These are phyloP conservation scores for Nemoura dubitans DNA, from an alignment of 2,888 invertebrate species.

Conservation along the genomic window DNA sequence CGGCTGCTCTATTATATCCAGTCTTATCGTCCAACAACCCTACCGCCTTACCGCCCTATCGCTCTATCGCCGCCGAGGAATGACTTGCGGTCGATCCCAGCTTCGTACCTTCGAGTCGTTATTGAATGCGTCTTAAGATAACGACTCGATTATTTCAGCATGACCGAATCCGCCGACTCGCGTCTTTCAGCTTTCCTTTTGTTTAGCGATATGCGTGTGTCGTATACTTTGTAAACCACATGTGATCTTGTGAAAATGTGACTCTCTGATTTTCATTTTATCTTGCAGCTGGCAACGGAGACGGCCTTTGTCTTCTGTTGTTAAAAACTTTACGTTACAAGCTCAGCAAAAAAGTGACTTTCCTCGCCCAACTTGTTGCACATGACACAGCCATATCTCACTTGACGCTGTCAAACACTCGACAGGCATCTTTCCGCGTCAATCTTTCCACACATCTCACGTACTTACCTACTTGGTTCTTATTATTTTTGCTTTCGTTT, in stretches of 20 bases:
- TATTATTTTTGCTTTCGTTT: slow-evolving; percentile 43
- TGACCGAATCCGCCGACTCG: slow-evolving; percentile 36
- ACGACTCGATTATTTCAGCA: slow-evolving; percentile 49
- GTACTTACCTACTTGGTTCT: slow-evolving; percentile 33
- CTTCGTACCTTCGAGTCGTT: slow-evolving; percentile 47
- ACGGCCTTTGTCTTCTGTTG: slow-evolving; percentile 44
- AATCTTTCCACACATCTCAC: not conserved
- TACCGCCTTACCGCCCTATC: not conserved
- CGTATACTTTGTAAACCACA: slow-evolving; percentile 32
- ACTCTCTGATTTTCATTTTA: slow-evolving; percentile 41
- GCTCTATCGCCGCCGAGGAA: slow-evolving; percentile 50
- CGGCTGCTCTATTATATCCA: not conserved
- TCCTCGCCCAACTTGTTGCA: slow-evolving; percentile 43
- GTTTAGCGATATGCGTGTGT: slow-evolving; percentile 42
- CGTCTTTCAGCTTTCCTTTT: slow-evolving; percentile 43
- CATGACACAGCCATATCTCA: slow-evolving; percentile 21
- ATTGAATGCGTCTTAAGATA: slow-evolving; percentile 46
- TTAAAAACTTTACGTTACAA: slow-evolving; percentile 49
- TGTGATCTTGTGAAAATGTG: slow-evolving; percentile 29
- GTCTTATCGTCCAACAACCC: not conserved
- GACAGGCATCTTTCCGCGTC: not conserved
- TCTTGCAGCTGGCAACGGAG: slow-evolving; percentile 48
- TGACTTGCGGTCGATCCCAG: slow-evolving; percentile 51
- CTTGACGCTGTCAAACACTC: not conserved
- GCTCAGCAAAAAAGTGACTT: slow-evolving; percentile 43